phyloP scores from a whole-genome alignment of 1,140 invertebrate species.

The Atta texana region DNA sequence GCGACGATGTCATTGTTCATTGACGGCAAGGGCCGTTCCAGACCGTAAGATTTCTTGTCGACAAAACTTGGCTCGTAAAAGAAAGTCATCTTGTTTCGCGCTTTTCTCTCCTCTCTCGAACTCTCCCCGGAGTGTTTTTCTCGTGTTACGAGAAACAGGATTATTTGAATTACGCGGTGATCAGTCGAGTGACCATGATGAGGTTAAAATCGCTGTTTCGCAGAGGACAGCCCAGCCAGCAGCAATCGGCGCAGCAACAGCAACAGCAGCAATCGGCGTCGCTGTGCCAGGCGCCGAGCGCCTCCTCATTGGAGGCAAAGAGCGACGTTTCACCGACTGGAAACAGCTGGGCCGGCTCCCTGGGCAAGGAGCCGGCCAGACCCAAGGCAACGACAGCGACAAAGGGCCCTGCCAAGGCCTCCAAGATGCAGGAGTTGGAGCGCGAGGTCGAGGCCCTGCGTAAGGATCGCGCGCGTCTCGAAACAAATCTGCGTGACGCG shows the following conservation, averaged over 20 bases:
- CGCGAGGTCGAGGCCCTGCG: constrained; percentile 80
- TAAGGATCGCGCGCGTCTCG: constrained; percentile 80
- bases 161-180: constrained; percentile 63
- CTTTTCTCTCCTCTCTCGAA: not conserved
- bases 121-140: not conserved
- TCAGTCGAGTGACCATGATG: constrained; percentile 89
- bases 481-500: constrained; percentile 76
- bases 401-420: constrained; percentile 74
- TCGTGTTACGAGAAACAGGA: not conserved
- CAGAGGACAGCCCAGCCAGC: constrained; percentile 88
- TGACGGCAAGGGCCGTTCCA: constrained; percentile 24
- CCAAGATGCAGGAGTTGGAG: constrained; percentile 83
- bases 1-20: constrained; percentile 34
- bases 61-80: not conserved
- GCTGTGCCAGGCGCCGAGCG: constrained; percentile 80
- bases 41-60: not conserved
- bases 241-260: constrained; percentile 86
- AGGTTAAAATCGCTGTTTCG: constrained; percentile 93
- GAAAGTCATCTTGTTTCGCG: not conserved
- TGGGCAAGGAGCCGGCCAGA: constrained; percentile 69
- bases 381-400: constrained; percentile 69
- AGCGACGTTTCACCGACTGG: constrained; percentile 68
- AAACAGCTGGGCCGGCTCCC: constrained; percentile 69
- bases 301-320: constrained; percentile 79
- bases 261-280: constrained; percentile 87